phyloP scores from a whole-genome alignment of 2,797 vertebrate species.

The Otolemur crassicaudatus region DNA sequence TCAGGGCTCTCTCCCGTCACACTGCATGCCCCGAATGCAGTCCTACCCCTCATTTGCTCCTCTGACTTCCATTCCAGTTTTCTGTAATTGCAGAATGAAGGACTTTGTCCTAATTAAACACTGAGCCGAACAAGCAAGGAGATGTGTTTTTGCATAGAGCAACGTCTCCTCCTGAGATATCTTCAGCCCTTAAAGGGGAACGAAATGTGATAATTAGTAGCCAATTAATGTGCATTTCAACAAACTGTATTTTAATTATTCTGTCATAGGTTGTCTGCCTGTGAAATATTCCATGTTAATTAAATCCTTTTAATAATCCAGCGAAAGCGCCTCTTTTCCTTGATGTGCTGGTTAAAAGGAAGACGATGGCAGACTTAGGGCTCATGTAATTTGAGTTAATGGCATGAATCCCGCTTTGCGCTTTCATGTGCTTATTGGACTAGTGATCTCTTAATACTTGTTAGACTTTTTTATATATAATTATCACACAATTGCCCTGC shows the following conservation, averaged over 20 bases:
- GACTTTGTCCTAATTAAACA: slow-evolving; percentile 77
- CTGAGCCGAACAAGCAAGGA: slow-evolving; percentile 60
- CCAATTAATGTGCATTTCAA: slow-evolving; percentile 83
- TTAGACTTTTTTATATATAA: slow-evolving; percentile 66
- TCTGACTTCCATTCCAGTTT: slow-evolving; percentile 23
- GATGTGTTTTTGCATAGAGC: slow-evolving; percentile 67
- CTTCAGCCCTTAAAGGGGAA: slow-evolving; percentile 79
- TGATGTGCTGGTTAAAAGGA: slow-evolving; percentile 70
- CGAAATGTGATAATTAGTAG: slow-evolving; percentile 80
- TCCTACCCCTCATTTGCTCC: not conserved
- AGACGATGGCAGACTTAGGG: slow-evolving; percentile 55
- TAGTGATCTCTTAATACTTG: slow-evolving; percentile 76
- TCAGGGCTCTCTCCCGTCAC: not conserved
- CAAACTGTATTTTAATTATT: slow-evolving; percentile 87
- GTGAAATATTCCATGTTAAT: slow-evolving; percentile 84
- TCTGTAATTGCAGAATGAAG: slow-evolving; percentile 25
- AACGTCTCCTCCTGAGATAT: slow-evolving; percentile 75
- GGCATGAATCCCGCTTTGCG: slow-evolving; percentile 75
- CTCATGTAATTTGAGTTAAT: slow-evolving; percentile 83
- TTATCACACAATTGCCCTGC: slow-evolving; percentile 75
- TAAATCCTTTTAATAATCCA: slow-evolving; percentile 78
- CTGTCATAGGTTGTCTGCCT: slow-evolving; percentile 81
- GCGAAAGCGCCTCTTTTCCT: slow-evolving; percentile 56
- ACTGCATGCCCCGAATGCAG: not conserved
- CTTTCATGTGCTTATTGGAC: slow-evolving; percentile 80